Base-by-base conservation (phyloP, 2,888 invertebrate species). In the Calameuta idolon region DNA sequence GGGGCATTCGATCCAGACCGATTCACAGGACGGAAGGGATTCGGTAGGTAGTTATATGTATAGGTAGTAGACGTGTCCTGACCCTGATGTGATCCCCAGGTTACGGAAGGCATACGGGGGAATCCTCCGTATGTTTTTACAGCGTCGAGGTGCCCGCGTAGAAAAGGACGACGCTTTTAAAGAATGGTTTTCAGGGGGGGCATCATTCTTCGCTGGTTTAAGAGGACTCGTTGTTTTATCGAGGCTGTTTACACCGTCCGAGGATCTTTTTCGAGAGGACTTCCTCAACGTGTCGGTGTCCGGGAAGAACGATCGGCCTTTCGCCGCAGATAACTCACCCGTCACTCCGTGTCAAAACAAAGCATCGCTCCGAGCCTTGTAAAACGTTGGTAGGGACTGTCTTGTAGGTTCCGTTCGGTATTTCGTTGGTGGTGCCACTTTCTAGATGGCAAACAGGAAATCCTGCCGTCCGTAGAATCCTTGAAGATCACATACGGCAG, bases 131-230 rank as follows among this genome's bases (percentile, higher is more conserved):
- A 81, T 76, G 84, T 87, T 87, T 87, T 87, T 85, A 85, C 85
- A 37, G 77, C 80, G 77, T 9, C 78, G 83, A 80, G 80, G 82
- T 82, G 79, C 79, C 81, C 80, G 75, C 77, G 81, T 77, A 71
- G 79, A 80, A 77, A 77, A 74, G 75, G 82, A 84, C 79, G 84
- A 82, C 84, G 83, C 79, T 83, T 85, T 84, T 89, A 85, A 89
- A 88, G 87, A 89, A 89, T 89, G 89, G 89, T 87, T 88, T 88
- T 87, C 86, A 85, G 87, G 33, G 33, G 85, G 83, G 86, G 86
- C 88, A 87, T 89, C 87, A 89, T 85, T 89, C 89, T 88, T 88
- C 85, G 83, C 86, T 84, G 82, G 85, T 84, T 55, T 85, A 85
- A 85, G 85, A 75, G 68, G 69, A 78, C 40, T 83, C 83, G 83